These are phyloP conservation scores for Spialia ferax DNA, from an alignment of 2,888 invertebrate genomes.

Conservation along the genomic window DNA sequence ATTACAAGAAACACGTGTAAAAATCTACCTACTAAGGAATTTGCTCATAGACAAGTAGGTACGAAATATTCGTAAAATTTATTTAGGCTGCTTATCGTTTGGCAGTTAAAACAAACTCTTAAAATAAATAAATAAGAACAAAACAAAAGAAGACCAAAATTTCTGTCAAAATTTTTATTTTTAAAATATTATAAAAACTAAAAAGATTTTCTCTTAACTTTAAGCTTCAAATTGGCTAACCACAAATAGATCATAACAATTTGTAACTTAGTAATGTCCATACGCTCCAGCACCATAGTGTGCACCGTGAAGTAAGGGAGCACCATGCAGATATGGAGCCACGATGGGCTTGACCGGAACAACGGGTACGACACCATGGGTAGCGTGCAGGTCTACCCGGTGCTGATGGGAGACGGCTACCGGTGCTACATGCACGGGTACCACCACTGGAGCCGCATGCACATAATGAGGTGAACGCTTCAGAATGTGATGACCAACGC, in stretches of 20 bases:
- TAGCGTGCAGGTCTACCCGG: slow-evolving; percentile 76
- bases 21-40: background rate
- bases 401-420: slow-evolving; percentile 85
- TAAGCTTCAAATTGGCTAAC: slow-evolving; percentile 15
- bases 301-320: slow-evolving; percentile 55
- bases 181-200: slow-evolving; percentile 19
- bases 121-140: background rate
- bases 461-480: slow-evolving; percentile 70
- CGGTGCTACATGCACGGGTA: slow-evolving; percentile 57
- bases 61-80: background rate
- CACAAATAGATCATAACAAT: slow-evolving; percentile 13
- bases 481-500: slow-evolving; percentile 60
- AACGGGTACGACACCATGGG: slow-evolving; percentile 54
- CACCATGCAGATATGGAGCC: slow-evolving; percentile 58
- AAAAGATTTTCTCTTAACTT: slow-evolving; percentile 7
- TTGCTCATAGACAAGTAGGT: too few species aligned
- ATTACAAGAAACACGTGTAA: background rate
- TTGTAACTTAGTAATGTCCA: slow-evolving; percentile 54
- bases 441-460: slow-evolving; percentile 48
- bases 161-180: slow-evolving; percentile 21
- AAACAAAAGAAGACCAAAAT: background rate
- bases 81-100: background rate
- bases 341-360: slow-evolving; percentile 61
- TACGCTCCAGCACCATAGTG: slow-evolving; percentile 51
- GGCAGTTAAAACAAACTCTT: background rate